These are phyloP conservation scores for Zaprionus bogoriensis DNA, from an alignment of 2,888 invertebrate species.

Conservation along the genomic window DNA sequence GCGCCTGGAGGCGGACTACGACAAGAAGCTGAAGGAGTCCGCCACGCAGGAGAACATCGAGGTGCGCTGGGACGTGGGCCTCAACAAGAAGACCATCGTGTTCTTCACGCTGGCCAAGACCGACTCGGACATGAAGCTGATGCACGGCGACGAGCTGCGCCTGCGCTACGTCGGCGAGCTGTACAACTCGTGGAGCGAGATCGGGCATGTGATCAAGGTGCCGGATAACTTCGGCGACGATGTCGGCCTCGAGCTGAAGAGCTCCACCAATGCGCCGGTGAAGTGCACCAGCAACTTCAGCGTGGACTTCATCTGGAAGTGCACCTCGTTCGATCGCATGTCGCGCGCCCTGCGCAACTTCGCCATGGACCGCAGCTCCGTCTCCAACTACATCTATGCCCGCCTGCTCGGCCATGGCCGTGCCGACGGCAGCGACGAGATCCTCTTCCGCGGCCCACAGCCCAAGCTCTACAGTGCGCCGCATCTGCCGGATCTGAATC, in stretches of 20 bases:
- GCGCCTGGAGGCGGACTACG: constrained; percentile 98
- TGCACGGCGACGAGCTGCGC: constrained; percentile 99
- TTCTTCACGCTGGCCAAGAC: constrained; percentile 99
- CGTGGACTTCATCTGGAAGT: constrained; percentile 99
- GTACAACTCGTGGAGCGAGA: constrained; percentile 98
- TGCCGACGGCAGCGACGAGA: constrained; percentile 97
- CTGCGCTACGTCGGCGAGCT: constrained; percentile 96
- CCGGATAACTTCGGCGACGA: constrained; percentile 99
- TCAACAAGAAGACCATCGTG: constrained; percentile 98
- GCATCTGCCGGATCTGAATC: constrained; percentile 97
- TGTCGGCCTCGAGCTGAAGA: constrained; percentile 97
- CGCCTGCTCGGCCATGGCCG: constrained; percentile 96
- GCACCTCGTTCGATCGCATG: constrained; percentile 99
- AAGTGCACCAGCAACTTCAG: constrained; percentile 98
- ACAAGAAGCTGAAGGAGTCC: constrained; percentile 97
- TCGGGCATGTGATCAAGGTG: constrained; percentile 98
- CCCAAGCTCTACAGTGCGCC: constrained; percentile 99
- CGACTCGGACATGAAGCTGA: constrained; percentile 98
- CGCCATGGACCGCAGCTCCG: constrained; percentile 97
- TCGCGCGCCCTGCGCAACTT: constrained; percentile 96
- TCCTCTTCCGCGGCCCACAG: constrained; percentile 91
- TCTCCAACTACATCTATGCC: constrained; percentile 99
- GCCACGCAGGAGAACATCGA: constrained; percentile 99
- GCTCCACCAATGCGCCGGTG: constrained; percentile 94
- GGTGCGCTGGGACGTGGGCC: constrained; percentile 98